phyloP scores from a whole-genome alignment of 2,888 invertebrate species.

The Imbricaverruca yamaguchii region DNA sequence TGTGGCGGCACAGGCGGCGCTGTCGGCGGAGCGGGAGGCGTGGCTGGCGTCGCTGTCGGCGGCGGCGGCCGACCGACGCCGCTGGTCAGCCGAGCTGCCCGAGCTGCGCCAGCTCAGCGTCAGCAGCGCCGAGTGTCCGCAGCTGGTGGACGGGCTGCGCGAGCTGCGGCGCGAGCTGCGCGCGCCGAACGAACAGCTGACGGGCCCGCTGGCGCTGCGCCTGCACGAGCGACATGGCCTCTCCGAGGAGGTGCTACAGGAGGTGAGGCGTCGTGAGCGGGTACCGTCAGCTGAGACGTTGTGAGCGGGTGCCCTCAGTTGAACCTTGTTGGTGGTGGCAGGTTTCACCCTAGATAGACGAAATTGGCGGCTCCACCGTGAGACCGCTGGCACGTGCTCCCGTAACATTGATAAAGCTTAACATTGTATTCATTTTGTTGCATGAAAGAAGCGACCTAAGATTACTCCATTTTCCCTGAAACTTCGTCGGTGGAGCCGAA shows the following conservation, averaged over 20 bases:
- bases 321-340: no score
- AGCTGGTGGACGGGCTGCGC: conserved; percentile 7
- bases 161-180: not conserved
- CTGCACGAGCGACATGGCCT: conserved; percentile 73
- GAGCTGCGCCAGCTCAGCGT: conserved; percentile 3
- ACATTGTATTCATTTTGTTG: no score
- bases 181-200: conserved; percentile 41
- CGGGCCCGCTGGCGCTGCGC: conserved; percentile 60
- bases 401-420: no score
- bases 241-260: conserved; percentile 58
- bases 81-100: not conserved
- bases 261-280: conserved; percentile 37
- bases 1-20: not conserved
- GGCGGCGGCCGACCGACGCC: conserved; percentile 3
- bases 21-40: conserved; percentile 1
- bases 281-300: no score
- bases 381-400: no score
- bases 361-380: no score
- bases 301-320: no score
- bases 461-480: no score
- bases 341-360: no score
- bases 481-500: no score
- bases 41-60: not conserved
- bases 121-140: not conserved
- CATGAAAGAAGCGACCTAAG: no score